Evolutionary conservation across 2,797 vertebrate genomes (phyloP).

Genomic region (Coreius guichenoti): DNA sequence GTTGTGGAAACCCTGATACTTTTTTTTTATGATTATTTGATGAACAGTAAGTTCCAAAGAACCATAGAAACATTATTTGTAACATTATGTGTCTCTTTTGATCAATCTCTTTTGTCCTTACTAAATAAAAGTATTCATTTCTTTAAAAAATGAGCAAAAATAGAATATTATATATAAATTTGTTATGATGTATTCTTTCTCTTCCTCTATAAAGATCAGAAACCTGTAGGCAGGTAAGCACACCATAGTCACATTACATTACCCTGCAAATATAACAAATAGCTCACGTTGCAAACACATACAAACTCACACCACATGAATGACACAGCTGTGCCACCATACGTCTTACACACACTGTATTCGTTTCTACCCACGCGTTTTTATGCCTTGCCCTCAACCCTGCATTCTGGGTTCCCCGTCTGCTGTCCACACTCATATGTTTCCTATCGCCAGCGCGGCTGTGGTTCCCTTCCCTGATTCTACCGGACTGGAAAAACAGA

Average conservation of each 20-base stretch:
- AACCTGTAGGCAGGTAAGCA: background rate
- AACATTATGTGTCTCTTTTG: background rate
- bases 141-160: background rate
- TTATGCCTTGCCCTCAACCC: slow-evolving; percentile 76
- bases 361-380: slow-evolving; percentile 88
- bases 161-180: background rate
- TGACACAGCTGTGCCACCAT: background rate
- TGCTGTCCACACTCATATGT: slow-evolving; percentile 88
- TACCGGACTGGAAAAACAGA: slow-evolving; percentile 99
- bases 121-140: background rate
- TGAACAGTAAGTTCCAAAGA: background rate
- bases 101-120: background rate
- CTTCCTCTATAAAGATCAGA: background rate
- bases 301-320: slow-evolving; percentile 19
- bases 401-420: slow-evolving; percentile 82
- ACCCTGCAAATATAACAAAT: slow-evolving; percentile 20
- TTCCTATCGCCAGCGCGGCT: slow-evolving; percentile 96
- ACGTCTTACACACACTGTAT: slow-evolving; percentile 64
- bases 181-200: background rate
- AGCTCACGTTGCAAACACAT: slow-evolving; percentile 19
- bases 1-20: background rate
- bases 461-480: slow-evolving; percentile 98
- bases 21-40: background rate
- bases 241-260: background rate
- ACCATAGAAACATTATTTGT: background rate